Base-by-base conservation (phyloP, 2,888 invertebrate genomes). In the Chelonus formosanus region DNA sequence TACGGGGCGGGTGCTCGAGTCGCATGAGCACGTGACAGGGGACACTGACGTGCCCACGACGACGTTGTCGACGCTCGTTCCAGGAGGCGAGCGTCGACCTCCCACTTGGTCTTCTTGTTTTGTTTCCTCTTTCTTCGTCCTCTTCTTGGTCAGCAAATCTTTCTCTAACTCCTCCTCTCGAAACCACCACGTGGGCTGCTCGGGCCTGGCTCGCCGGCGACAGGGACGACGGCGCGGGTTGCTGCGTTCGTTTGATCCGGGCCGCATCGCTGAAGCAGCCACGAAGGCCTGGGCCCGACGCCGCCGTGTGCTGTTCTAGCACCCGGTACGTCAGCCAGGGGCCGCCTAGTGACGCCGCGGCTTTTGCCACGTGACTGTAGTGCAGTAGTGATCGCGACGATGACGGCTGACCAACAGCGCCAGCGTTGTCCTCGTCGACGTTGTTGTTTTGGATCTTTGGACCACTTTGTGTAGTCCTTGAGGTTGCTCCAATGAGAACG, bases 201-300 rank as follows among this genome's bases (percentile, higher is more conserved):
- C 54, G 50, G 52, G 65, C 52, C 64, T 63, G 67, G 55, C 63
- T 65, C 61, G 65, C 65, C 65, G 66, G 62, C 69, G 71, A 69
- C 65, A 71, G 67, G 67, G 70, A 72, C 70, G 72, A 68, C 71
- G 74, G 70, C 67, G 72, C 71, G 71, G 74, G 72, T 73, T 77
- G 68, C 61, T 75, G 76, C 74, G 75, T 69, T 76, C 74, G 76
- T 75, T 75, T 74, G 73, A 74, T 75, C 77, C 78, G 75, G 86
- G 56, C 82, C 86, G 68, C 83, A 83, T 71, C 85, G 87, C 71
- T 87, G 67, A 67, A 67, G 58, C 40, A 57, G 87, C 70, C 74
- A 78, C 59, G 82, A 81, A 68, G 85, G 85, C 52, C 80, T 85
- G 67, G 65, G 80, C 57, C 76, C 85, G 35, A 82, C 85, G 66